Base-by-base conservation (phyloP, 2,797 vertebrate species). In the Xiphorhynchus erythropygius region DNA sequence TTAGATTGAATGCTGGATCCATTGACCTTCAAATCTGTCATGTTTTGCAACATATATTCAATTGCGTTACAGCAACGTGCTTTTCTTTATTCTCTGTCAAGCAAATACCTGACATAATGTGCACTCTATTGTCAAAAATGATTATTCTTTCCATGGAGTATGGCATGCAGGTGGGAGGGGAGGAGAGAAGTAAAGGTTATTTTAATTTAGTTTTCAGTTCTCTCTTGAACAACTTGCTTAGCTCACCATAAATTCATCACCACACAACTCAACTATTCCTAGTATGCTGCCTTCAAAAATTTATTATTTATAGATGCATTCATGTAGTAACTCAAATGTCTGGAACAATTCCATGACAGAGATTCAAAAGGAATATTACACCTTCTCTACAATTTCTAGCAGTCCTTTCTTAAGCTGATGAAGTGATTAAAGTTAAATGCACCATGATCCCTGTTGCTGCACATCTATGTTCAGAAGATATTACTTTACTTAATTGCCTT, bases 11-110 rank as follows among this genome's bases (percentile, higher is more conserved):
- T 84, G 69, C 39, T 81, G 55, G 15, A 94, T 88, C 62, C 62
- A 81, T 44, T 93, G 87, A 93, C 85, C 89, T 96, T 82, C 55
- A 90, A 81, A 93, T 79, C 69, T 69, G 69, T 79, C 76, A 69
- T 68, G 33, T 81, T 93, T 94, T 92, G 57, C 76, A 88, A 73
- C 4, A 3, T 53, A 55, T 59, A 76, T 85, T 85, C 50, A 73
- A 33, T 49, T 82, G 27, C 49, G 79, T 92, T 64, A 69, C 19
- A 91, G 73, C 39, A 81, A 50, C 13, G 65, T 21, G 32, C 10
- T 83, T 86, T 63, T 53, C 42, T 91, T 80, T 71, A 55, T 73
- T 84, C 41, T 71, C 50, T 71, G 25, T 82, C 84, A 89, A 60
- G 70, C 27, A 67, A 77, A 79, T 79, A 83, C 37, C 55, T 94